Evolutionary conservation across 2,888 invertebrate genomes (phyloP).

Genomic region (Odontocerum albicorne): DNA sequence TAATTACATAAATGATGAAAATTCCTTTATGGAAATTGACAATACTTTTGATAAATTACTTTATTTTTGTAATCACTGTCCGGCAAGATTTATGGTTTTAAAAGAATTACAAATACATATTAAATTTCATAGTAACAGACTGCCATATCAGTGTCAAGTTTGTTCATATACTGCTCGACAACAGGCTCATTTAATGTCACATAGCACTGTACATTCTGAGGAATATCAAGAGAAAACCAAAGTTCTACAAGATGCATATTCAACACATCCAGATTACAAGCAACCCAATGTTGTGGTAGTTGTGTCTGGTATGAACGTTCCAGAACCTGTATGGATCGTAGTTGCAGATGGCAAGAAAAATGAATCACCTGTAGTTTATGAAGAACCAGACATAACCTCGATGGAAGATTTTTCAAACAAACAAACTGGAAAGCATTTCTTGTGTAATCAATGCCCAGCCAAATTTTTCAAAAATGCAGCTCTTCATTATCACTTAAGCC

Average conservation of each 20-base stretch:
- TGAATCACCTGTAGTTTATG: slow-evolving; percentile 3
- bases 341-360: slow-evolving; percentile 22
- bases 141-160: slow-evolving; percentile 69
- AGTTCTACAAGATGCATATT: slow-evolving; percentile 66
- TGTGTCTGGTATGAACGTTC: slow-evolving; percentile 40
- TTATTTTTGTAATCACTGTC: slow-evolving; percentile 80
- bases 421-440: slow-evolving; percentile 43
- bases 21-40: not conserved
- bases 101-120: slow-evolving; percentile 74
- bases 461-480: slow-evolving; percentile 73
- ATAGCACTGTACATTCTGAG: slow-evolving; percentile 72
- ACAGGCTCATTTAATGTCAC: slow-evolving; percentile 67
- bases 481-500: slow-evolving; percentile 67
- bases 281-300: slow-evolving; percentile 61
- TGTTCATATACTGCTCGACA: slow-evolving; percentile 78
- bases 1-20: not conserved
- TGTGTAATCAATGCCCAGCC: slow-evolving; percentile 69
- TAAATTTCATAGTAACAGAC: slow-evolving; percentile 66
- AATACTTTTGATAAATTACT: slow-evolving; percentile 45
- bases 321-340: slow-evolving; percentile 53
- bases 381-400: not conserved
- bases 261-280: slow-evolving; percentile 63
- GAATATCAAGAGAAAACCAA: slow-evolving; percentile 79
- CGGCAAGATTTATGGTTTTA: slow-evolving; percentile 78
- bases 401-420: slow-evolving; percentile 39